These are phyloP conservation scores for Amorpha juglandis DNA, from an alignment of 2,888 invertebrate species.

Conservation along the genomic window DNA sequence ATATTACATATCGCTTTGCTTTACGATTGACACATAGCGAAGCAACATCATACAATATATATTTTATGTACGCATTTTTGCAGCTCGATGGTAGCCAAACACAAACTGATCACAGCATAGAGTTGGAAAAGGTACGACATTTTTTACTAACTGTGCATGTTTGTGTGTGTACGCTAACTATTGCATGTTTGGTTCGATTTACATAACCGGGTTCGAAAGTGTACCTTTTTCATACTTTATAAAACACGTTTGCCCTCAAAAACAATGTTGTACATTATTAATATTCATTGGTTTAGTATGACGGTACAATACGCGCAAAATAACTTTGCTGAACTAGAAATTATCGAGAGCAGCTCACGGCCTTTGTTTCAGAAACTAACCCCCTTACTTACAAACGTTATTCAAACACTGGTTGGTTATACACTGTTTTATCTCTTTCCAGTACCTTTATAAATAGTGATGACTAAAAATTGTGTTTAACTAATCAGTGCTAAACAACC, in stretches of 20 bases:
- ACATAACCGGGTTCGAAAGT: conserved; percentile 37
- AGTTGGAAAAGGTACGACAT: conserved; percentile 84
- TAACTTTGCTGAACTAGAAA: too few relatives aligned
- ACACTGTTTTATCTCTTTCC: too few relatives aligned
- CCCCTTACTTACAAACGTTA: too few relatives aligned
- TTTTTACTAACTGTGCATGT: conserved; percentile 75
- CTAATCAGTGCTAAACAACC: too few relatives aligned
- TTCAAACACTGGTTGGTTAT: too few relatives aligned
- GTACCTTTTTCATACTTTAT: conserved; percentile 80
- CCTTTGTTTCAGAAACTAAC: too few relatives aligned
- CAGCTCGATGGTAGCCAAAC: conserved; percentile 83
- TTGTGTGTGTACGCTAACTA: conserved; percentile 48
- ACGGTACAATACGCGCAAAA: too few relatives aligned
- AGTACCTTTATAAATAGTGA: too few relatives aligned
- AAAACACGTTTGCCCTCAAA: conserved; percentile 40
- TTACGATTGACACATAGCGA: conserved; percentile 58
- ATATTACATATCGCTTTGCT: conserved; percentile 49
- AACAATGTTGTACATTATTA: conserved; percentile 25
- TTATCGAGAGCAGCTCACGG: too few relatives aligned
- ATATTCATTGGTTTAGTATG: conserved; percentile 22
- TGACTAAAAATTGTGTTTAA: too few relatives aligned
- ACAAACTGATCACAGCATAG: conserved; percentile 82
- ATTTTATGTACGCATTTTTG: conserved; percentile 81
- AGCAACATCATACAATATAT: conserved; percentile 59
- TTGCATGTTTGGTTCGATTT: conserved; percentile 47